These are phyloP conservation scores for Chanos chanos DNA, from an alignment of 2,797 vertebrate genomes.

Conservation along the genomic window DNA sequence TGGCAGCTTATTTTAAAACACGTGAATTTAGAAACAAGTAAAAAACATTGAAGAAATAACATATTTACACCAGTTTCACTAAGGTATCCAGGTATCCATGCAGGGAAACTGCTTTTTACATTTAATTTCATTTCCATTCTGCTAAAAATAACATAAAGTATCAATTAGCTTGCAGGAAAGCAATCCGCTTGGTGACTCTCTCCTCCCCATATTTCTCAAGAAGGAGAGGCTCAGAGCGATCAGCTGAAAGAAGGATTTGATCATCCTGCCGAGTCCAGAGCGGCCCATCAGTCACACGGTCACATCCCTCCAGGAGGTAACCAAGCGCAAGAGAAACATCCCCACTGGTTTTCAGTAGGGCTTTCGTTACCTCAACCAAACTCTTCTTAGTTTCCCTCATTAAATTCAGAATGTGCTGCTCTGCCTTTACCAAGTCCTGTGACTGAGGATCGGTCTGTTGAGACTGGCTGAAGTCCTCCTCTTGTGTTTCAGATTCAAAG, in stretches of 20 bases:
- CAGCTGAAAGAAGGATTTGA: constrained; percentile 45
- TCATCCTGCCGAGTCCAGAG: constrained; percentile 65
- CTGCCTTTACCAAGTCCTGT: constrained; percentile 58
- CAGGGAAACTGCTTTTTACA: background rate
- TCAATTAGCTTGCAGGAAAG: constrained; percentile 58
- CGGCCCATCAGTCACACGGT: constrained; percentile 14
- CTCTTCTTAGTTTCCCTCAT: constrained; percentile 76
- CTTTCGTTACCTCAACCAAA: constrained; percentile 79
- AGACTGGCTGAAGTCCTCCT: constrained; percentile 36
- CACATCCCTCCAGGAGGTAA: constrained; percentile 54
- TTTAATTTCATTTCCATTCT: background rate
- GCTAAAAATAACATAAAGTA: background rate
- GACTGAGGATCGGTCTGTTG: constrained; percentile 39
- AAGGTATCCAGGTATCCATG: background rate
- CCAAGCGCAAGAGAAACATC: constrained; percentile 70
- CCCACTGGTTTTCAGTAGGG: constrained; percentile 84
- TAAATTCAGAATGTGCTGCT: constrained; percentile 63
- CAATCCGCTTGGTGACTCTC: constrained; percentile 55
- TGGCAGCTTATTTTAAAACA: too few relatives aligned
- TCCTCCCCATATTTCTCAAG: constrained; percentile 62
- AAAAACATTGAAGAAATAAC: background rate
- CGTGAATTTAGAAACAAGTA: background rate
- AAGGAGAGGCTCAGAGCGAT: constrained; percentile 45
- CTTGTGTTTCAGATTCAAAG: constrained; percentile 63
- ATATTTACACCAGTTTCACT: background rate